phyloP scores from a whole-genome alignment of 2,113 vertebrate species.

The Jaculus jaculus region DNA sequence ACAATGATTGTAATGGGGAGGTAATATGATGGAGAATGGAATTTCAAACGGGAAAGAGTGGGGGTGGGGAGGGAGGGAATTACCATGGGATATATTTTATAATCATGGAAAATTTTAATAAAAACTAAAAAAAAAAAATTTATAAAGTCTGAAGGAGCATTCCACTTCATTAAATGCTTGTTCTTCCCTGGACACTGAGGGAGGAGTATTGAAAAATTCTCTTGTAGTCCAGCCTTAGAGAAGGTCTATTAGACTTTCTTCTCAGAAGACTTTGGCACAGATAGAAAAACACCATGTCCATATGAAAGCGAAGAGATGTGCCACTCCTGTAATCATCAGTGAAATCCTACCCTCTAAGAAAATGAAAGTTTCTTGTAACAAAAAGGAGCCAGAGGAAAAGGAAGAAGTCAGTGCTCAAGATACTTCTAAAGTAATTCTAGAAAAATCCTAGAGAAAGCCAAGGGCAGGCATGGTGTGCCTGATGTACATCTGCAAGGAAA shows the following conservation, averaged over 20 bases:
- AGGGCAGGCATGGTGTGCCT: too few relatives aligned
- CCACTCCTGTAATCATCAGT: conserved; percentile 32
- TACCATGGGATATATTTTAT: too few relatives aligned
- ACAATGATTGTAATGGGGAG: too few relatives aligned
- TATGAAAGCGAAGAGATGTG: conserved; percentile 68
- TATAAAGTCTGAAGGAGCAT: not conserved
- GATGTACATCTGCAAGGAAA: conserved; percentile 70
- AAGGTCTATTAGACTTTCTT: conserved; percentile 65
- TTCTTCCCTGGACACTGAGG: conserved; percentile 74
- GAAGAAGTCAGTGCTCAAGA: not conserved
- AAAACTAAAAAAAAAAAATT: conserved; percentile 1
- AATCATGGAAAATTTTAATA: too few relatives aligned
- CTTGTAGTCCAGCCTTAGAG: conserved; percentile 55
- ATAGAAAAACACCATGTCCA: conserved; percentile 81
- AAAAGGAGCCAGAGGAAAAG: not conserved
- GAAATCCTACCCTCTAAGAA: conserved; percentile 88
- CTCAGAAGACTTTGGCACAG: conserved; percentile 81
- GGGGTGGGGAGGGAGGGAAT: too few relatives aligned
- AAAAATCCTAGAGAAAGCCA: not conserved
- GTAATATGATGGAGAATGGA: too few relatives aligned
- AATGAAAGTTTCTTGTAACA: conserved; percentile 75
- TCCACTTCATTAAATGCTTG: conserved; percentile 41
- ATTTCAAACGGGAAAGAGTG: too few relatives aligned
- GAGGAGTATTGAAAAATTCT: conserved; percentile 43
- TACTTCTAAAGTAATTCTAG: not conserved